These are phyloP conservation scores for Metellina segmentata DNA, from an alignment of 2,888 invertebrate genomes.

Conservation along the genomic window DNA sequence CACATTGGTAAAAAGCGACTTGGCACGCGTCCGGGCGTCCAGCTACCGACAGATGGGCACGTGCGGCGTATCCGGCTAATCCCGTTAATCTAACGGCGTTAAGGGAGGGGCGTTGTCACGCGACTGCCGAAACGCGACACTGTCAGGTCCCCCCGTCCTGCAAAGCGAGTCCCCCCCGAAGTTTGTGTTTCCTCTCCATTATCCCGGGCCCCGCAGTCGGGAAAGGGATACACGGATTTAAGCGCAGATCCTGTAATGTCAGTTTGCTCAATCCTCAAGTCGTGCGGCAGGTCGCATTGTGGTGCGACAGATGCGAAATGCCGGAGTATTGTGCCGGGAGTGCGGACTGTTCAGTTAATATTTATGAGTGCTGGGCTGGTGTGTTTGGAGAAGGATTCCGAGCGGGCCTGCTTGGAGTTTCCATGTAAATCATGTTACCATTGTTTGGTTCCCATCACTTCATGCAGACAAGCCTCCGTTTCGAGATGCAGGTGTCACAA, in stretches of 20 bases:
- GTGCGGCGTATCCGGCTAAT: constrained; percentile 56
- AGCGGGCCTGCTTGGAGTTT: neutral
- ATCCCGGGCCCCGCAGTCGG: neutral
- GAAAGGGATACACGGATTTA: constrained; percentile 21
- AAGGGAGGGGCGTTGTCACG: constrained; percentile 28
- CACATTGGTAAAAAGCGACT: too few species aligned
- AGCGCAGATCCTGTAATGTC: constrained; percentile 39
- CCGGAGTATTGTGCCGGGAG: neutral
- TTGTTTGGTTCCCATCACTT: too few species aligned
- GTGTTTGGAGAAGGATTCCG: neutral
- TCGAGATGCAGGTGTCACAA: too few species aligned
- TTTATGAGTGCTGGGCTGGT: neutral
- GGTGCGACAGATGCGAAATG: constrained; percentile 14
- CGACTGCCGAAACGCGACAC: constrained; percentile 42
- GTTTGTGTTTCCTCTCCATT: constrained; percentile 65
- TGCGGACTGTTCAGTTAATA: neutral
- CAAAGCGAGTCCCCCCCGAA: constrained; percentile 4
- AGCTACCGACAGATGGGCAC: constrained; percentile 66
- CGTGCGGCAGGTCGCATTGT: constrained; percentile 1
- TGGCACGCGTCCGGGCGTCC: constrained; percentile 15
- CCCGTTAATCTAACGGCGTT: constrained; percentile 66
- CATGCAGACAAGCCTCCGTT: too few species aligned
- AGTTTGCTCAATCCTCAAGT: constrained; percentile 45
- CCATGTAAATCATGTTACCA: too few species aligned
- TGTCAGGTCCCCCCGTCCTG: neutral